Conservation (phyloP, 1,140 invertebrate species). For the Pseudomyrmex concolor region DNA sequence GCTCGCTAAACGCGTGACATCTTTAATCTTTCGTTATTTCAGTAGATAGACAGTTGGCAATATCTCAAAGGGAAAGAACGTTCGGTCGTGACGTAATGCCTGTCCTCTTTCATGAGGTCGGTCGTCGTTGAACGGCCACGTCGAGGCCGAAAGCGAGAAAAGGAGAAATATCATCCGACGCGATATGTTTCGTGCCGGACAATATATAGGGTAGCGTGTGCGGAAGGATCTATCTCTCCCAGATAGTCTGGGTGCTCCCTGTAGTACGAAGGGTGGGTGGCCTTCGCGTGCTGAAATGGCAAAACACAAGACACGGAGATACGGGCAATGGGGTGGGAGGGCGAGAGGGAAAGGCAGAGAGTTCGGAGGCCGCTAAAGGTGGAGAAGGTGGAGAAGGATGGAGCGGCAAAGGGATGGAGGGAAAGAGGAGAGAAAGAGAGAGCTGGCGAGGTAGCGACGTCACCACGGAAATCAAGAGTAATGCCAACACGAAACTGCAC, state of each 20-base stretch:
- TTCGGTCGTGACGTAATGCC: conserved; percentile 63
- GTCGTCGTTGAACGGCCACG: conserved; percentile 37
- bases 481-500: conserved; percentile 86
- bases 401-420: conserved; percentile 20
- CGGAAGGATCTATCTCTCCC: conserved; percentile 69
- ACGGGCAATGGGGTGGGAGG: not conserved
- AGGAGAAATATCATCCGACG: conserved; percentile 50
- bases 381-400: conserved; percentile 59
- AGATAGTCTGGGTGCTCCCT: conserved; percentile 72
- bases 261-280: conserved; percentile 64
- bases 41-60: conserved; percentile 5
- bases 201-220: conserved; percentile 56
- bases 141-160: conserved; percentile 14
- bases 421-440: conserved; percentile 67
- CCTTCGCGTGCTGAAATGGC: conserved; percentile 67
- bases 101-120: conserved; percentile 48
- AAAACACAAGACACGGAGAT: conserved; percentile 70
- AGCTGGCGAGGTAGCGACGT: conserved; percentile 81
- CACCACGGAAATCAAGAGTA: conserved; percentile 85
- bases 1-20: too few species aligned
- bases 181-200: conserved; percentile 48
- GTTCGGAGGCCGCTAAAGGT: conserved; percentile 52
- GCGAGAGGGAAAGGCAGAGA: conserved; percentile 4
- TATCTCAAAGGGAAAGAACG: conserved; percentile 29
- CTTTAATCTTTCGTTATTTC: conserved; percentile 57